A percentile compares a stretch with the other conserved stretches of the same genome.
phyloP scores from a whole-genome alignment of 2,888 invertebrate species.

The Onthophagus sagittarius region DNA sequence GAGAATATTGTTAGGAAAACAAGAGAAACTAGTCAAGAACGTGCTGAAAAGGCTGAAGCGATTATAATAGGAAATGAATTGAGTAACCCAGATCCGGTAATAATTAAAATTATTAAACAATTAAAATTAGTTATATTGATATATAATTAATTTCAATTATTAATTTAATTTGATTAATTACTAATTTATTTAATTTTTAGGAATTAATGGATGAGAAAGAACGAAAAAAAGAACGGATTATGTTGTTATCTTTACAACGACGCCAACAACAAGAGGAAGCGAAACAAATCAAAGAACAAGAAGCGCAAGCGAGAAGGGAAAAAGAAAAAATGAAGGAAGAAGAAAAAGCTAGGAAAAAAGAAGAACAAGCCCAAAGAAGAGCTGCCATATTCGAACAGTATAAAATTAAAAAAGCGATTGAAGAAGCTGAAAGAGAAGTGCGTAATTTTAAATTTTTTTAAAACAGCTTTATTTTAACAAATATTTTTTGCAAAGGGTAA shows the following conservation, averaged over 20 bases:
- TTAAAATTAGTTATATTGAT: not conserved
- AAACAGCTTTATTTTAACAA: not conserved
- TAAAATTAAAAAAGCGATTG: constrained; percentile 88
- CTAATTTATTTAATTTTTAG: constrained; percentile 47
- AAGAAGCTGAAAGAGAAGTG: constrained; percentile 86
- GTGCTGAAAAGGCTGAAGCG: constrained; percentile 50
- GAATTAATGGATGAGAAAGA: constrained; percentile 87
- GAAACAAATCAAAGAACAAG: constrained; percentile 78
- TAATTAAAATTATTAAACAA: constrained; percentile 31
- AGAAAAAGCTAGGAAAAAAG: constrained; percentile 66
- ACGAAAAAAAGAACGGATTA: constrained; percentile 85
- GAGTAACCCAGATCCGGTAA: constrained; percentile 64
- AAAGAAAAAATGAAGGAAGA: constrained; percentile 73
- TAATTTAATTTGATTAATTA: not conserved
- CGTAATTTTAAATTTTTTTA: not conserved
- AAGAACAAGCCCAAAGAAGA: constrained; percentile 83
- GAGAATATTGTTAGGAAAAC: constrained; percentile 43
- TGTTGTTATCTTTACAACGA: constrained; percentile 83
- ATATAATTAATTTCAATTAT: not conserved
- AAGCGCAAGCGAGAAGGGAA: constrained; percentile 70
- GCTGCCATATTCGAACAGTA: constrained; percentile 89
- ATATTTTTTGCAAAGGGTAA: constrained; percentile 60
- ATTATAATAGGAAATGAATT: constrained; percentile 67
- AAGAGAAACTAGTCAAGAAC: constrained; percentile 49
- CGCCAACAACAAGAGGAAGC: constrained; percentile 88